Evolutionary conservation across 2,113 vertebrate genomes (phyloP).

Genomic region (Ibidorhyncha struthersii): DNA sequence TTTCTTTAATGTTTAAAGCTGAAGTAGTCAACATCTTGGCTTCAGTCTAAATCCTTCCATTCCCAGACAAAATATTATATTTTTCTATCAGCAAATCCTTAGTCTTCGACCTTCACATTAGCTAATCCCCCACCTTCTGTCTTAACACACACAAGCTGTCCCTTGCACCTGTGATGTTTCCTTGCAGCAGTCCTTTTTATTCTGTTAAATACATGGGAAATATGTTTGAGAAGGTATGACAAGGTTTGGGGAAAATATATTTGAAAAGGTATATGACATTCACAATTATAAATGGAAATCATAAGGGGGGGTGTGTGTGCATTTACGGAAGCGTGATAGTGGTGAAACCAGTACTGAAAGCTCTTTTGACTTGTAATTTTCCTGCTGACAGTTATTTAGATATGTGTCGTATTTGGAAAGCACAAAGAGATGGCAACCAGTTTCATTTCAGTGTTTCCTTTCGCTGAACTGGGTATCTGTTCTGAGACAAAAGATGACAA

Average conservation of each 20-base stretch:
- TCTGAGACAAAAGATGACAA: neutral
- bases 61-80: neutral
- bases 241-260: neutral
- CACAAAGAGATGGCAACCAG: fast-evolving
- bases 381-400: neutral
- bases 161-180: neutral
- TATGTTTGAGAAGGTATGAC: neutral
- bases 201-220: neutral
- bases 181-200: neutral
- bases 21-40: neutral
- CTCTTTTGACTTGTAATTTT: neutral
- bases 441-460: neutral
- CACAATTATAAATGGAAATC: neutral
- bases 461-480: neutral
- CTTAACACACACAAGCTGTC: neutral
- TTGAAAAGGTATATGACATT: neutral
- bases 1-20: neutral
- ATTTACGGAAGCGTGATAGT: neutral
- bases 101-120: neutral
- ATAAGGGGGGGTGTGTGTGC: fast-evolving
- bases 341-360: neutral
- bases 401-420: neutral
- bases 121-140: slow-evolving; percentile 6
- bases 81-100: neutral
- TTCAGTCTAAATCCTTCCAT: neutral